These are phyloP conservation scores for Polymixis flavicincta DNA, from an alignment of 2,888 invertebrate genomes.

Conservation along the genomic window DNA sequence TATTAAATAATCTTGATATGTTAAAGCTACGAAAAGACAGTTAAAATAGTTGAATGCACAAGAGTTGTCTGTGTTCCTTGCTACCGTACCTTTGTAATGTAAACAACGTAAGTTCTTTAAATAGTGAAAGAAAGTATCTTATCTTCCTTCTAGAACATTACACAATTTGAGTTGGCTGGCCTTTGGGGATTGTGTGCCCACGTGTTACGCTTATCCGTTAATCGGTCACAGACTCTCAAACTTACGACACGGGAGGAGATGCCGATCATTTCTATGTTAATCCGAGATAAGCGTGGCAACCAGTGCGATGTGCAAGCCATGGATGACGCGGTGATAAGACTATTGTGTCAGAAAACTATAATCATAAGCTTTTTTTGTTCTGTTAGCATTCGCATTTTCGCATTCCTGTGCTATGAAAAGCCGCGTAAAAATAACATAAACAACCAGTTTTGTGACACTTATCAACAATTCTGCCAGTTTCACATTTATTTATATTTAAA, in stretches of 20 bases:
- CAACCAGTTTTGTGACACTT: neutral
- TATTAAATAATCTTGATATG: neutral
- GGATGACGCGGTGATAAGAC: neutral
- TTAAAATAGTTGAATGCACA: neutral
- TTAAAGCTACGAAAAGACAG: neutral
- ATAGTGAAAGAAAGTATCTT: neutral
- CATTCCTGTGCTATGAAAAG: neutral
- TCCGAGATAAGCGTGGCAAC: constrained; percentile 23
- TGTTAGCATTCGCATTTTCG: neutral
- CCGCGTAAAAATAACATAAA: neutral
- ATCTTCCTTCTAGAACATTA: constrained; percentile 29
- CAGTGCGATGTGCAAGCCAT: neutral
- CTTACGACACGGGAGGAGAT: constrained; percentile 30
- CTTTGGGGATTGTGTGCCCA: neutral
- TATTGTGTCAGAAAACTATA: neutral
- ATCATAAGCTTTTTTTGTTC: neutral
- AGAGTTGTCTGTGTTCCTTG: neutral
- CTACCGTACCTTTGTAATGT: neutral
- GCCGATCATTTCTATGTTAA: constrained; percentile 5
- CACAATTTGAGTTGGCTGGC: neutral
- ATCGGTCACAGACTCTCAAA: constrained; percentile 20
- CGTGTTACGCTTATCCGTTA: constrained; percentile 29
- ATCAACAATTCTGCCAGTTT: neutral
- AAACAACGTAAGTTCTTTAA: neutral
- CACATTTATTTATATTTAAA: constrained; percentile 31